These are phyloP conservation scores for Melikaiella ostensackeni DNA, from an alignment of 2,888 invertebrate species.

Conservation along the genomic window DNA sequence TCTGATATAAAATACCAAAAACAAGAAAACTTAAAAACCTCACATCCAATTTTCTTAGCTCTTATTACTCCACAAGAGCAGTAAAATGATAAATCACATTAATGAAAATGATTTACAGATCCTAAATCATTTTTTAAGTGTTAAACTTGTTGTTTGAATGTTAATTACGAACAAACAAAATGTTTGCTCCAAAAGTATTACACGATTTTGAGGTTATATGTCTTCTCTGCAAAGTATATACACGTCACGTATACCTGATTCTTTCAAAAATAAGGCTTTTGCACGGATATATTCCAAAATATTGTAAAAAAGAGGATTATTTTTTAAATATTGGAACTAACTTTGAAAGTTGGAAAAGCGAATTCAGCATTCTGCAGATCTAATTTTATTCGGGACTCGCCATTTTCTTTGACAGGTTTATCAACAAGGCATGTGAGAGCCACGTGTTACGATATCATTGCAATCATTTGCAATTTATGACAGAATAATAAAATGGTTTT, in stretches of 20 bases:
- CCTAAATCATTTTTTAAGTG: neutral
- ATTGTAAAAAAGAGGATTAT: neutral
- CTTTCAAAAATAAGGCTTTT: neutral
- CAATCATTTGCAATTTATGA: neutral
- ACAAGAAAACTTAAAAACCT: neutral
- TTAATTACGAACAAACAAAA: neutral
- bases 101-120: neutral
- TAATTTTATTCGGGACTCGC: conserved; percentile 47
- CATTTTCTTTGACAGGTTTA: conserved; percentile 54
- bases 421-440: conserved; percentile 42
- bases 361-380: conserved; percentile 27
- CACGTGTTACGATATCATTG: conserved; percentile 11
- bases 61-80: neutral
- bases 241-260: neutral
- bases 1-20: neutral
- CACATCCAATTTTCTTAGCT: neutral
- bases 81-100: neutral
- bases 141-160: neutral
- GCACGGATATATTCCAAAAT: neutral
- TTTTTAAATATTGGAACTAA: neutral
- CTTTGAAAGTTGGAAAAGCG: conserved; percentile 40
- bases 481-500: conserved; percentile 6
- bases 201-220: neutral
- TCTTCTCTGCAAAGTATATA: neutral
- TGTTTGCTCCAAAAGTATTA: neutral